Percentiles rank a stretch among this genome's conserved stretches.
Evolutionary conservation across 1,140 invertebrate species (phyloP).

Genomic region (Amphibalanus amphitrite): DNA sequence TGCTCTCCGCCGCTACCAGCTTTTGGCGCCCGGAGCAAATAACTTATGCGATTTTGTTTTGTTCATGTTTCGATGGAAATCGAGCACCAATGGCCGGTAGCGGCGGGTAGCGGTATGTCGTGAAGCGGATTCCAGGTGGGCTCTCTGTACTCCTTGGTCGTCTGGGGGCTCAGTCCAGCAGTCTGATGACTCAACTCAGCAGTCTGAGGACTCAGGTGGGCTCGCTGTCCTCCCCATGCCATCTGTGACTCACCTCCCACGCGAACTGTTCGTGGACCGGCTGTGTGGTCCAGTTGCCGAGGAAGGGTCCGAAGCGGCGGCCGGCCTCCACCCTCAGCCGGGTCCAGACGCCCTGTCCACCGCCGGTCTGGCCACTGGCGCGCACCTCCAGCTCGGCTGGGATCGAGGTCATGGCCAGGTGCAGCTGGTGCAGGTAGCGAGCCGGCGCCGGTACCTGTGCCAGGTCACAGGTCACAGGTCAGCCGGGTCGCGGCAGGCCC

Average conservation of each 20-base stretch:
- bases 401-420: conserved; percentile 12
- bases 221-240: no score
- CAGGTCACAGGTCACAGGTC: conserved; percentile 1
- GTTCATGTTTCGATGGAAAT: no score
- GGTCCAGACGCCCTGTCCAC: conserved; percentile 34
- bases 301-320: conserved; percentile 47
- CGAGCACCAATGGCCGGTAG: no score
- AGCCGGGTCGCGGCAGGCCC: not conserved
- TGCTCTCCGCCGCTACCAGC: no score
- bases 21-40: no score
- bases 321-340: conserved; percentile 36
- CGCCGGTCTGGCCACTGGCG: conserved; percentile 17
- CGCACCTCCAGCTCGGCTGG: conserved; percentile 35
- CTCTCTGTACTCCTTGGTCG: no score
- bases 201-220: no score
- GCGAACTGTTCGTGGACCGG: conserved; percentile 43
- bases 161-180: no score
- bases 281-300: conserved; percentile 43
- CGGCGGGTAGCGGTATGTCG: no score
- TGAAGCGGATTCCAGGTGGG: no score
- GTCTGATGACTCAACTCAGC: no score
- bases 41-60: no score
- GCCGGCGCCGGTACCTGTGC: not conserved
- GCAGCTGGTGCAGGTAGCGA: not conserved
- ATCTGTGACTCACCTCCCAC: conserved; percentile 62